Base-by-base conservation (phyloP, 1,140 invertebrate species). In the Drosophila ironensis region DNA sequence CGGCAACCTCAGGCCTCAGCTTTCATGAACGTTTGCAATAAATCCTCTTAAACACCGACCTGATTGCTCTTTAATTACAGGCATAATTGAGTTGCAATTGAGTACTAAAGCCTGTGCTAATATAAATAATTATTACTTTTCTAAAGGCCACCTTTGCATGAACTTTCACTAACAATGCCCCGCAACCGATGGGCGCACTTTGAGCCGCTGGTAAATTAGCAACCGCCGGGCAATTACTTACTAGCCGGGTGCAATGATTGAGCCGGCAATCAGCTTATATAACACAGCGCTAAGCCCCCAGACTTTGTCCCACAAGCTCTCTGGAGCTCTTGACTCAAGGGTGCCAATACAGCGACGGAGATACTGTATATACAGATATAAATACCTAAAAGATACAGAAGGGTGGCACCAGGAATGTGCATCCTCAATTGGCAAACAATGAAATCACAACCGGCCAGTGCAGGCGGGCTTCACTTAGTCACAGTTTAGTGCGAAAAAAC, bases 201-300 rank as follows among this genome's bases (percentile, higher is more conserved):
- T 70, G 72, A 77, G 35, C 56, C 16, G 8, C 7, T 22, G 16
- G 19, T 41, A 47, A 72, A 71, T 74, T 61, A 53, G 12, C 64
- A 71, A 66, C 37, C 59, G 37, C 28, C 28, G 37, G 72, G 37
- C 50, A 78, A 69, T 70, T 82, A 78, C 41, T 24, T 82, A 76
- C 41, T 27, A 16, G 35, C 45, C 37, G 53, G 52, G 12, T 52
- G 48, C 27, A 48, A 45, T 53, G 46, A 61, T 61, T 72, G 11
- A 20, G 35, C 61, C 27, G n/a, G 20, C 63, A 44, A 56, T 38
- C 46, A 38, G 40, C 40, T 75, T 51, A 74, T 46, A 60, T 33
- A 40, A 52, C n/a, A n/a, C n/a, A n/a, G n/a, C 33, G 24, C 12
- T 11, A 1, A 33, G 12, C 33, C 19, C 6, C 42, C 20, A 40